Conservation (phyloP, 2,888 invertebrate genomes). For the Apodemia duryi region DNA sequence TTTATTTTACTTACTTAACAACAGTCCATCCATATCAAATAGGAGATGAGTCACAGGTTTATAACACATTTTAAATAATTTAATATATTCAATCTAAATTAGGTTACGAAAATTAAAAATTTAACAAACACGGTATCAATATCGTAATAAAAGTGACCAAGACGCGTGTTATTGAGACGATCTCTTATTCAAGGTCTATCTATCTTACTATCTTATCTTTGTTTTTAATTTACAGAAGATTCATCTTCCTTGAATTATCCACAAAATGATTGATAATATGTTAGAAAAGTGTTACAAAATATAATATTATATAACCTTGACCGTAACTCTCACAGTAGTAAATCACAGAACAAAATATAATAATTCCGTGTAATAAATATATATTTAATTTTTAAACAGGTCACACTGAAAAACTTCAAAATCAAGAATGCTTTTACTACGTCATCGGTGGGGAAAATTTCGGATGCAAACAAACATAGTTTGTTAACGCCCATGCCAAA, state of each 20-base stretch:
- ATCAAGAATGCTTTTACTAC: constrained; percentile 9
- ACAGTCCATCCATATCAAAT: constrained; percentile 70
- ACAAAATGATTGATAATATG: constrained; percentile 3
- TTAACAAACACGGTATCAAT: background rate
- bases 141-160: background rate
- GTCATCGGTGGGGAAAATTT: constrained; percentile 13
- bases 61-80: constrained; percentile 39
- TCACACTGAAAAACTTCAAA: background rate
- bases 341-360: no score
- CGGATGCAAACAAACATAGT: constrained; percentile 10
- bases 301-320: background rate
- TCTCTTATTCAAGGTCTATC: constrained; percentile 15
- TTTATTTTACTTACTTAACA: constrained; percentile 53
- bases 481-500: no score
- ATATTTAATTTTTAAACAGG: background rate
- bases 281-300: constrained; percentile 4
- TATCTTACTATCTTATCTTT: constrained; percentile 27
- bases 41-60: constrained; percentile 70
- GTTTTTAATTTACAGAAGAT: background rate
- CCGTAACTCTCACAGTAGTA: background rate
- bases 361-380: background rate
- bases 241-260: background rate
- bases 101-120: background rate
- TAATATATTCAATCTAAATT: background rate
- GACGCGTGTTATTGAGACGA: background rate